Evolutionary conservation across 2,113 vertebrate genomes (phyloP), one percentile per base, ranked within the genome.

Genomic region (Paradoxurus hermaphroditus): DNA sequence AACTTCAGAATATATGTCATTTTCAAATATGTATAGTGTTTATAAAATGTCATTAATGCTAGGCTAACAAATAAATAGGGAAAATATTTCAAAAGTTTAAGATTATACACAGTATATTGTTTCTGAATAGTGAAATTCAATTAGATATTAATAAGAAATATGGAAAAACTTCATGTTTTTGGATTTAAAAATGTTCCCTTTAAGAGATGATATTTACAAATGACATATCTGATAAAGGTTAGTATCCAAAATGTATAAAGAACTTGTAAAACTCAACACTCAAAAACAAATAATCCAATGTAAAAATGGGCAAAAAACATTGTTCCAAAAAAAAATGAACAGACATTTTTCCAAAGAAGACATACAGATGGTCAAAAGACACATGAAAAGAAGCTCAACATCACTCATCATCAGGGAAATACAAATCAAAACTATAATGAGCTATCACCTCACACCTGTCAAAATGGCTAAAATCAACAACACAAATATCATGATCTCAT

Each of bases 121-220:
- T 62, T 91, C 44, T 95, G 51, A 4, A 95, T 18, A 91, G 23
- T 75, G 1, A 88, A 68, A 79, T 81, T 93, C 19, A 86, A 19
- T n/a, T 75, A 81, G 34, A 90, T 53, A 88, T 87, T 41, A 90
- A 44, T n/a, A 77, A 94, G 72, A 79, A 96, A 91, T 63, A 67
- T 62, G 31, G 39, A 73, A 86, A 86, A 81, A 63, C 0, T 39
- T 70, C 23, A 36, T 36, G 12, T 73, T 84, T 94, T 46, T 77
- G 3, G 15, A 89, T 89, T 84, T 34, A 77, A 91, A 29, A 90
- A 84, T 90, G 87, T 79, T 78, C 25, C 67, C 39, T 87, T 72
- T 49, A 63, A 91, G 15, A 62, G 53, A 59, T 59, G 7, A 39
- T 56, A 56, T 18, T 31, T 75, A 27, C 41, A 75, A 75, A 75